phyloP scores from a whole-genome alignment of 2,888 invertebrate genomes.

The Melitaea athalia region DNA sequence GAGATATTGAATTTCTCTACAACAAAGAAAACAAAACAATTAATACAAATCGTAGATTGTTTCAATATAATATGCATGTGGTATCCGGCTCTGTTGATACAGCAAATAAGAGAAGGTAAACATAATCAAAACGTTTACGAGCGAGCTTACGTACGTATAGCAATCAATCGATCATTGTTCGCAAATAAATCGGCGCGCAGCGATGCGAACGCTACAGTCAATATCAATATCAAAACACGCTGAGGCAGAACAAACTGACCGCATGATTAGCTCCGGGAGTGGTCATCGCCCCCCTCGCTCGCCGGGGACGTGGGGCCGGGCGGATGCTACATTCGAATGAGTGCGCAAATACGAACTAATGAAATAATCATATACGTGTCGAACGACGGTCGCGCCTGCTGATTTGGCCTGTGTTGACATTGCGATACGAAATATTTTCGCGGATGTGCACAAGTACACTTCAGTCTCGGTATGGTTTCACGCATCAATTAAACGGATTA shows the following conservation, averaged over 20 bases:
- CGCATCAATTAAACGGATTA: constrained; percentile 56
- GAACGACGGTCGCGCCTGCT: constrained; percentile 66
- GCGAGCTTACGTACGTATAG: constrained; percentile 68
- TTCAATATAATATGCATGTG: constrained; percentile 34
- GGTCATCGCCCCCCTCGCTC: constrained; percentile 69
- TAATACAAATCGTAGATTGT: constrained; percentile 24
- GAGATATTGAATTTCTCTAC: constrained; percentile 93
- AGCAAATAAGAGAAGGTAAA: constrained; percentile 71
- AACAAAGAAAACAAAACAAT: constrained; percentile 56
- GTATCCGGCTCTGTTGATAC: constrained; percentile 58
- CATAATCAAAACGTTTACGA: constrained; percentile 79
- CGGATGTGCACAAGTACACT: constrained; percentile 23
- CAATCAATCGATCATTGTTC: constrained; percentile 82
- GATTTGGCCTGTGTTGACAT: constrained; percentile 65
- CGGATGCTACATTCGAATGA: constrained; percentile 74
- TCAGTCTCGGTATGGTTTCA: constrained; percentile 24
- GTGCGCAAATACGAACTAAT: constrained; percentile 80
- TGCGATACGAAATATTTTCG: constrained; percentile 30
- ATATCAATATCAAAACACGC: constrained; percentile 83
- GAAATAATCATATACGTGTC: constrained; percentile 82
- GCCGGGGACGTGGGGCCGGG: constrained; percentile 42
- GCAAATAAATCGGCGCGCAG: constrained; percentile 80
- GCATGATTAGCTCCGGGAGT: constrained; percentile 81
- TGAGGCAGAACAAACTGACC: constrained; percentile 82
- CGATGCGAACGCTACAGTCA: constrained; percentile 77